Evolutionary conservation across 2,888 invertebrate genomes (phyloP).

Genomic region (Lithodes maja): DNA sequence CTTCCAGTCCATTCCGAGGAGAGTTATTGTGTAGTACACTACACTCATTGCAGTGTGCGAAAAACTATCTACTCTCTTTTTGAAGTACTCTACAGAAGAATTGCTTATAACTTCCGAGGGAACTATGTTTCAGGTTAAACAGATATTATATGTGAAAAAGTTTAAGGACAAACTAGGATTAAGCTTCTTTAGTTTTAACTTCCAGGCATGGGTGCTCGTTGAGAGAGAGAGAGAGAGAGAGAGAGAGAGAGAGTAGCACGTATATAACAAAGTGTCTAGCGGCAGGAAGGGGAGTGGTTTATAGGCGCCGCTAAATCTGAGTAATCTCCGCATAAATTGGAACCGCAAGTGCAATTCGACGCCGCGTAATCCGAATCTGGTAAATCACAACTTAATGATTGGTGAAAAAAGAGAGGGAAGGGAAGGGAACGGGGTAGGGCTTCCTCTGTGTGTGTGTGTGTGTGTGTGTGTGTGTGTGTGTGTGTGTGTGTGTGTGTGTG

Average conservation of each 20-base stretch:
- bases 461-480: background rate
- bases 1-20: too few relatives aligned
- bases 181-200: too few relatives aligned
- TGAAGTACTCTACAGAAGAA: too few relatives aligned
- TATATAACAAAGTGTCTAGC: slow-evolving; percentile 18
- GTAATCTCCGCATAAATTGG: slow-evolving; percentile 49
- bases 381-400: slow-evolving; percentile 34
- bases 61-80: background rate
- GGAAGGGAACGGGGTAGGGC: background rate
- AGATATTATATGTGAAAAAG: too few relatives aligned
- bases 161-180: too few relatives aligned
- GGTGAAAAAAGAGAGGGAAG: slow-evolving; percentile 23
- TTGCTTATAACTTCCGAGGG: too few relatives aligned
- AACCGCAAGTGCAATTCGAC: slow-evolving; percentile 46
- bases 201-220: too few relatives aligned
- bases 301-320: slow-evolving; percentile 45
- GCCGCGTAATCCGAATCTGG: slow-evolving; percentile 35
- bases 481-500: background rate
- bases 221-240: background rate
- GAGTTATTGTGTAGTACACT: too few relatives aligned
- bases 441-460: background rate
- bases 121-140: too few relatives aligned
- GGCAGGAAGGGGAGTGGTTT: slow-evolving; percentile 38
- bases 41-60: background rate
- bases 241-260: background rate